A percentile compares a stretch with the other conserved stretches of the same genome.
Conservation (phyloP, 2,797 vertebrate species). For the Falco novaeseelandiae region DNA sequence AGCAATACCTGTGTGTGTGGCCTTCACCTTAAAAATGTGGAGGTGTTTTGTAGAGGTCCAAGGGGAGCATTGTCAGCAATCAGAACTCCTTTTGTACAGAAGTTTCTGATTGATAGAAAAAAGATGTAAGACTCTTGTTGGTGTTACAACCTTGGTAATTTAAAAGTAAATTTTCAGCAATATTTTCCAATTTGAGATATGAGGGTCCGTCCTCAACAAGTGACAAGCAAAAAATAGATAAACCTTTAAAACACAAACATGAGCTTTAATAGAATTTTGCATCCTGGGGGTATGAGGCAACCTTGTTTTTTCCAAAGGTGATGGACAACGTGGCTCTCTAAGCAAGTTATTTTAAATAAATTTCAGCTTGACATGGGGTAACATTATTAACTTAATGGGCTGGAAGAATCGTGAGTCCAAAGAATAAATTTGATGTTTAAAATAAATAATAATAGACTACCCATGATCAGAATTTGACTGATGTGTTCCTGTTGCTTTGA, state of each 20-base stretch:
- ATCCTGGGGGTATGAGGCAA: background rate
- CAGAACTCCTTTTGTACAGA: background rate
- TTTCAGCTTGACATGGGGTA: background rate
- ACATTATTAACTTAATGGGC: background rate
- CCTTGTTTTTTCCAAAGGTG: background rate
- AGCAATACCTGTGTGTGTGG: background rate
- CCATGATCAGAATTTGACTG: background rate
- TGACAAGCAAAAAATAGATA: background rate
- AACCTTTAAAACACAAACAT: background rate
- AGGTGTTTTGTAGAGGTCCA: background rate
- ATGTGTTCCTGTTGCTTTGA: background rate
- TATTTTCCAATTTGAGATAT: background rate
- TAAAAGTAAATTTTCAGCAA: background rate
- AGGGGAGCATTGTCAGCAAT: background rate
- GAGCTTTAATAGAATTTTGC: background rate
- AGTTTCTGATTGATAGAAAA: background rate
- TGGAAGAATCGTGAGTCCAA: background rate
- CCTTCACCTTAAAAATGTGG: background rate
- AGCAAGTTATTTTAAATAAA: background rate
- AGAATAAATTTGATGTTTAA: background rate
- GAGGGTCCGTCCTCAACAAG: background rate
- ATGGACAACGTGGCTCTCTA: background rate
- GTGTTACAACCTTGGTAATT: background rate
- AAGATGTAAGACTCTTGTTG: background rate
- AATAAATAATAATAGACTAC: background rate